Evolutionary conservation across 2,797 vertebrate genomes (phyloP), one percentile per base, ranked within the genome.

Genomic region (Pseudochaenichthys georgianus): DNA sequence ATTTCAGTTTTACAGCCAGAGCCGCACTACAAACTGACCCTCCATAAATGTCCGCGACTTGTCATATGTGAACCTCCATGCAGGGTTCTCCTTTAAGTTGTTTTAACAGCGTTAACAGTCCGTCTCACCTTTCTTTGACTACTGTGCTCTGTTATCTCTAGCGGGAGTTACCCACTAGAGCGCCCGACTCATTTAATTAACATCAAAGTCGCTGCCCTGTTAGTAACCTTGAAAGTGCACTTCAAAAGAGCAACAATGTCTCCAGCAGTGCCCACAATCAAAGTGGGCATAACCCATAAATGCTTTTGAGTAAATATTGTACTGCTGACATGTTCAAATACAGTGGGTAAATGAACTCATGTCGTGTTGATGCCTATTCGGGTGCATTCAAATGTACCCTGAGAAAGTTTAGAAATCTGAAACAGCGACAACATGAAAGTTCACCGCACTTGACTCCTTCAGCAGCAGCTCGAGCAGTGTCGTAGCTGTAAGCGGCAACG

Each of bases 321-420:
- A 47, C 61, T 48, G 54, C 53, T 0, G 3, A 62, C 85, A 81
- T 81, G 43, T 11, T 67, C 50, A 21, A 38, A 34, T 41, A 59
- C 48, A 8, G 19, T 9, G 43, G 31, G 2, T 21, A 21, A 28
- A 38, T 34, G 3, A 62, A 15, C 31, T n/a, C 16, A 13, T 13
- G 38, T n/a, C 51, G 6, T 48, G 47, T 66, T 43, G 42, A 78
- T 23, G 51, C 17, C 12, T 0, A 9, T 16, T 16, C 45, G 23
- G 53, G 50, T 12, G 54, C 52, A 5, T 41, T 3, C 52, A 3
- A 17, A 64, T 48, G 4, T n/a, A 64, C 45, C 61, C 62, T 66
- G 77, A 84, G 58, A 66, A 87, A 88, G 82, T 84, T 81, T 15
- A 15, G 23, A 82, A 87, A 41, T 34, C 11, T 3, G 8, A 34